These are phyloP conservation scores for Drosophila macrospina DNA, from an alignment of 2,888 invertebrate genomes.

Conservation along the genomic window DNA sequence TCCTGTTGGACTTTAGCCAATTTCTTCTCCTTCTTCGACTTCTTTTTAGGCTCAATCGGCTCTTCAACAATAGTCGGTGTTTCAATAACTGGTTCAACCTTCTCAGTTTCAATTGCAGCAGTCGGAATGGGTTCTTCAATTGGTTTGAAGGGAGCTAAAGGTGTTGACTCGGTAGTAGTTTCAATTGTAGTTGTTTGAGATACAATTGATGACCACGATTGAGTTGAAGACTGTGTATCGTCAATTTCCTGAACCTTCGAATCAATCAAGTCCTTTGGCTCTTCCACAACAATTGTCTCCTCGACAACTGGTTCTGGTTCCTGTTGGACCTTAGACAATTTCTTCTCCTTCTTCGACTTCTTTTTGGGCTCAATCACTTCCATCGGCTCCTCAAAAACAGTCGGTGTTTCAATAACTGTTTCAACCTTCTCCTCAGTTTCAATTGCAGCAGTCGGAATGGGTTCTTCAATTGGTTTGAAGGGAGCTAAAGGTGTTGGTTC, in stretches of 20 bases:
- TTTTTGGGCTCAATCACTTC: slow-evolving; percentile 1
- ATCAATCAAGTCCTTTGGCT: not conserved
- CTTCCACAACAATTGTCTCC: not conserved
- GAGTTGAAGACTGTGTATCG: not conserved
- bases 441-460: not conserved
- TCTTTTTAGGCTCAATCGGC: slow-evolving; percentile 3
- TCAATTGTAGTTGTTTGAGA: slow-evolving; percentile 13
- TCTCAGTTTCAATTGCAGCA: not conserved
- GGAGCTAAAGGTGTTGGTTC: slow-evolving; percentile 34
- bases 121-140: not conserved
- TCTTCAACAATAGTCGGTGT: not conserved
- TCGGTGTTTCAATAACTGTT: not conserved
- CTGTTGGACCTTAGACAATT: not conserved
- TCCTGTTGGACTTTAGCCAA: not conserved
- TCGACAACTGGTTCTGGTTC: slow-evolving; percentile 5
- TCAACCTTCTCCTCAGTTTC: slow-evolving; percentile 8
- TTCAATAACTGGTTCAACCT: slow-evolving; percentile 1
- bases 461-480: slow-evolving; percentile 17
- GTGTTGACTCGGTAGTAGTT: slow-evolving; percentile 4
- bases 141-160: slow-evolving; percentile 28
- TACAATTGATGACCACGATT: slow-evolving; percentile 9
- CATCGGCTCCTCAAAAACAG: not conserved
- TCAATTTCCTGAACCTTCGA: not conserved
- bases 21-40: slow-evolving; percentile 15
- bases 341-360: slow-evolving; percentile 9